A percentile compares a stretch with the other conserved stretches of the same genome.
These are phyloP conservation scores for Pangasius mekongensis DNA, from an alignment of 2,797 vertebrate genomes.

Conservation along the genomic window DNA sequence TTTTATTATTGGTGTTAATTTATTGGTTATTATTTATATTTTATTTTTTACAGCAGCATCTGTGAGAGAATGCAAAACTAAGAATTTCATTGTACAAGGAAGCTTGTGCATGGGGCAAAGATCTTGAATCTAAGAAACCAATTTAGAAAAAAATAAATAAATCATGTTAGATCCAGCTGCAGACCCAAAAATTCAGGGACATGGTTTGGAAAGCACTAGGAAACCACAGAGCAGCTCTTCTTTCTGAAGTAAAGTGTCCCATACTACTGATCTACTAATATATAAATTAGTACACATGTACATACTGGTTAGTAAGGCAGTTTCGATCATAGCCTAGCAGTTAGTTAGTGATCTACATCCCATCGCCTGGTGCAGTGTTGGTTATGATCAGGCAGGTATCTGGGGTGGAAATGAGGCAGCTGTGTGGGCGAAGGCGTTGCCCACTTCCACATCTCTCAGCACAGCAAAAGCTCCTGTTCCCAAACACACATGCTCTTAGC, in stretches of 20 bases:
- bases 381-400: not conserved
- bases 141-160: too few relatives aligned
- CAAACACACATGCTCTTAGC: not conserved
- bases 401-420: conserved; percentile 39
- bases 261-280: not conserved
- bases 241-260: not conserved
- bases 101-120: not conserved
- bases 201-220: not conserved
- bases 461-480: not conserved
- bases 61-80: not conserved
- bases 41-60: not conserved
- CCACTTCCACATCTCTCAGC: conserved; percentile 54
- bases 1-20: not conserved
- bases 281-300: not conserved
- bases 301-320: too few relatives aligned
- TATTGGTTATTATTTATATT: not conserved
- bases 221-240: not conserved
- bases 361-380: not conserved
- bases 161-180: not conserved
- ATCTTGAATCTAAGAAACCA: not conserved
- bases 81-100: not conserved
- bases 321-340: not conserved
- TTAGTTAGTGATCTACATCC: too few relatives aligned
- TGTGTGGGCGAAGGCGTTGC: conserved; percentile 72
- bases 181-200: not conserved